Conservation (phyloP, 2,888 invertebrate species). For the Drosophila dives region DNA sequence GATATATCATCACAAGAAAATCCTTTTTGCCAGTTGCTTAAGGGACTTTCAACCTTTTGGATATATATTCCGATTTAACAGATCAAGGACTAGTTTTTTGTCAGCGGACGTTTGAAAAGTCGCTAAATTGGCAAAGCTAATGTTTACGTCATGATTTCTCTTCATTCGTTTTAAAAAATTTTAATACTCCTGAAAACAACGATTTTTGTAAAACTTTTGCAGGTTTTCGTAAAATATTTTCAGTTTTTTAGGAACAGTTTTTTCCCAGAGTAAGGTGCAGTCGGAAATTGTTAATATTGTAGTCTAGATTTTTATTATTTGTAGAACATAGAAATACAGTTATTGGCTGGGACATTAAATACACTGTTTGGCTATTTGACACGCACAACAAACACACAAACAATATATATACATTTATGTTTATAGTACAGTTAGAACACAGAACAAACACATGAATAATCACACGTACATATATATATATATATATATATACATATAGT, state of each 20-base stretch:
- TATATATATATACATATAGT: neutral
- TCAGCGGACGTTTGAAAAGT: neutral
- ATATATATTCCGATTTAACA: neutral
- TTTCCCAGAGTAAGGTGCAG: neutral
- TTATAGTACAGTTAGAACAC: constrained; percentile 6
- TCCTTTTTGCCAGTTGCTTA: neutral
- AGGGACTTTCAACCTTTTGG: neutral
- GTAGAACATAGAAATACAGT: constrained; percentile 29
- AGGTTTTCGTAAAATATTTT: too few species aligned
- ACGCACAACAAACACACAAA: constrained; percentile 1
- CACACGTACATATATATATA: neutral
- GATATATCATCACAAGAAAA: too few species aligned
- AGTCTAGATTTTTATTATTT: constrained; percentile 5
- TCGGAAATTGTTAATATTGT: neutral
- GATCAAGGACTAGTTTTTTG: neutral
- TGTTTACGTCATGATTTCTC: neutral
- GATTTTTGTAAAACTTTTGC: neutral
- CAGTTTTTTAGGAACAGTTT: too few species aligned
- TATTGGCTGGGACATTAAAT: constrained; percentile 49
- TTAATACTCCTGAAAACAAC: fast-evolving
- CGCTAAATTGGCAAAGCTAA: neutral
- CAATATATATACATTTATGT: neutral
- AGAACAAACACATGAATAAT: constrained; percentile 6
- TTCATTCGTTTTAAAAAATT: neutral
- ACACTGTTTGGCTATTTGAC: constrained; percentile 9